A percentile compares a stretch with the other conserved stretches of the same genome.
These are phyloP conservation scores for Oscarella lobularis DNA, from an alignment of 37 sponge, comb jelly and placozoan species.

Conservation along the genomic window DNA sequence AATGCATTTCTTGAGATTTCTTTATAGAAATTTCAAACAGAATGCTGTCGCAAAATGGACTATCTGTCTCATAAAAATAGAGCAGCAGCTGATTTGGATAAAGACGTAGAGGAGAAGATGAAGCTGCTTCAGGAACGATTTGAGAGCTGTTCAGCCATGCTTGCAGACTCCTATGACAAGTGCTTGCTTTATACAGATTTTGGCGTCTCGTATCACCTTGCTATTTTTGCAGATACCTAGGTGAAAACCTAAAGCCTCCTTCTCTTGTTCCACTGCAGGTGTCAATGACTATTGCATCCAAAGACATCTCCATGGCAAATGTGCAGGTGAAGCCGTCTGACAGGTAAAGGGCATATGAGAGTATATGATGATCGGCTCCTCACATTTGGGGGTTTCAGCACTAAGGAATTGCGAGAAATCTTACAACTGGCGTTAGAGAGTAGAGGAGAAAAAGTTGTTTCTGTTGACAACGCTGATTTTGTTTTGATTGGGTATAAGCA, in stretches of 20 bases:
- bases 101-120: no score
- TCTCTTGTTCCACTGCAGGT: background rate
- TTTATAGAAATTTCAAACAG: background rate
- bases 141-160: background rate
- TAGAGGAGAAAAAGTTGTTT: background rate
- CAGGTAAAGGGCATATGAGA: no score
- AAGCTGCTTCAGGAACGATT: background rate
- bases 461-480: background rate
- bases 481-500: background rate
- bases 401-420: background rate
- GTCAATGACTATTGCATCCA: background rate
- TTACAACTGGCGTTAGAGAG: background rate
- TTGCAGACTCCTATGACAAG: background rate
- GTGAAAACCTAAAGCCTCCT: background rate
- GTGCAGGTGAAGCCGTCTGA: background rate
- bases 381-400: no score
- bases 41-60: background rate
- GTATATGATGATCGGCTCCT: no score
- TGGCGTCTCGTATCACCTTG: no score
- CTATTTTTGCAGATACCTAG: background rate
- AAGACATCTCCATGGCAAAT: background rate
- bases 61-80: background rate
- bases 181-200: background rate
- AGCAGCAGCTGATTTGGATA: background rate
- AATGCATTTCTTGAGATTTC: background rate